phyloP scores from a whole-genome alignment of 2,888 invertebrate genomes.

The Trichogramma evanescens region DNA sequence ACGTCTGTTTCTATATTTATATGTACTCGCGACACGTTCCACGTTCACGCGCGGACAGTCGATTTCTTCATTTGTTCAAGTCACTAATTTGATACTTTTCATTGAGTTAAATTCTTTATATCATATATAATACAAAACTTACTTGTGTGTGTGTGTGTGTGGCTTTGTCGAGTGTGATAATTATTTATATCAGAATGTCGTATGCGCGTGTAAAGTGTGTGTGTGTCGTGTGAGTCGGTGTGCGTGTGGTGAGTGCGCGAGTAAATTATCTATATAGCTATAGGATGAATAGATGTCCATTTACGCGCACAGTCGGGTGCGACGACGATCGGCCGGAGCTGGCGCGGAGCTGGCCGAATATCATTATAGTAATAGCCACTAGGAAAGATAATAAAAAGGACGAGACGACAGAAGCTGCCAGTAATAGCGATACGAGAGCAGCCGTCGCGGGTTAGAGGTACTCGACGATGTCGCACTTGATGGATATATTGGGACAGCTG shows the following conservation, averaged over 20 bases:
- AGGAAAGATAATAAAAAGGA: background rate
- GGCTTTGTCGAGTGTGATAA: too few relatives aligned
- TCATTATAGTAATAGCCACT: background rate
- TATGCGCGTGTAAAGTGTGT: too few relatives aligned
- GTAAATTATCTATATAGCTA: too few relatives aligned
- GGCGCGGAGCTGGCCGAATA: background rate
- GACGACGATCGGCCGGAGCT: background rate
- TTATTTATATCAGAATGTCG: too few relatives aligned
- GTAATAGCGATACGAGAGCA: background rate
- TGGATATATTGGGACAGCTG: conserved; percentile 89
- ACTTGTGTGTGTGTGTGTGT: background rate
- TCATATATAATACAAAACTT: conserved; percentile 17
- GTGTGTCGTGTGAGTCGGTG: too few relatives aligned
- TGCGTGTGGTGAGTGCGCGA: too few relatives aligned
- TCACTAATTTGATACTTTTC: conserved; percentile 8
- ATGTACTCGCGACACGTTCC: conserved; percentile 3
- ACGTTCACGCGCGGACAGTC: background rate
- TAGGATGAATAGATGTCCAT: too few relatives aligned
- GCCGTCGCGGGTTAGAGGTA: conserved; percentile 63
- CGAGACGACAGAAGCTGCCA: background rate
- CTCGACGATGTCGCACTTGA: conserved; percentile 92
- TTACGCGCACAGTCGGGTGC: too few relatives aligned
- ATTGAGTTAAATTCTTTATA: background rate
- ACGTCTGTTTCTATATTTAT: background rate
- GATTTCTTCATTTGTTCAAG: conserved; percentile 1